Conservation (phyloP, 2,113 vertebrate species). For the Orcinus orca region DNA sequence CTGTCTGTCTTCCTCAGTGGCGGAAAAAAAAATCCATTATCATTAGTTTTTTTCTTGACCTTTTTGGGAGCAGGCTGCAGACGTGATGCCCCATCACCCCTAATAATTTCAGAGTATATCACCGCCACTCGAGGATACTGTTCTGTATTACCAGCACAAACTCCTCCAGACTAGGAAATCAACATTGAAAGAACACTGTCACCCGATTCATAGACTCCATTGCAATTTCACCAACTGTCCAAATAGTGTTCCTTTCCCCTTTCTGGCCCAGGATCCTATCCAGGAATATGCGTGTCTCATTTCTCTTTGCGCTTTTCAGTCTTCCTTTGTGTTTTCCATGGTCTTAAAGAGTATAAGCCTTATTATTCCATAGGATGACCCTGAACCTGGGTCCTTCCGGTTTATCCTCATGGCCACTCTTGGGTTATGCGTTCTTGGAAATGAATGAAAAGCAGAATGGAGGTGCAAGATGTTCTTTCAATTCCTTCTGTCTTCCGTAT, state of each 20-base stretch:
- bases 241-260: background rate
- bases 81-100: no score
- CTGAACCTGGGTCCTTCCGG: background rate
- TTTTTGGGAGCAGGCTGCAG: background rate
- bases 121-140: background rate
- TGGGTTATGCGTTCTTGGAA: background rate
- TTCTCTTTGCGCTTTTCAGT: background rate
- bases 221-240: background rate
- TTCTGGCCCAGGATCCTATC: background rate
- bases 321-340: background rate
- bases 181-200: background rate
- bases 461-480: background rate
- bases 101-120: background rate
- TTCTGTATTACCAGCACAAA: background rate
- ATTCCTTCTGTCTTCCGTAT: background rate
- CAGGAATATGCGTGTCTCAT: background rate
- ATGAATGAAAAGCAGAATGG: background rate
- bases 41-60: background rate
- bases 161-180: background rate
- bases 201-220: background rate
- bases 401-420: background rate
- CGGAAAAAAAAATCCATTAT: background rate
- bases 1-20: background rate
- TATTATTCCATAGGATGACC: background rate
- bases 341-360: background rate